phyloP scores from a whole-genome alignment of 1,140 invertebrate genomes.

The Oedothorax gibbosus region DNA sequence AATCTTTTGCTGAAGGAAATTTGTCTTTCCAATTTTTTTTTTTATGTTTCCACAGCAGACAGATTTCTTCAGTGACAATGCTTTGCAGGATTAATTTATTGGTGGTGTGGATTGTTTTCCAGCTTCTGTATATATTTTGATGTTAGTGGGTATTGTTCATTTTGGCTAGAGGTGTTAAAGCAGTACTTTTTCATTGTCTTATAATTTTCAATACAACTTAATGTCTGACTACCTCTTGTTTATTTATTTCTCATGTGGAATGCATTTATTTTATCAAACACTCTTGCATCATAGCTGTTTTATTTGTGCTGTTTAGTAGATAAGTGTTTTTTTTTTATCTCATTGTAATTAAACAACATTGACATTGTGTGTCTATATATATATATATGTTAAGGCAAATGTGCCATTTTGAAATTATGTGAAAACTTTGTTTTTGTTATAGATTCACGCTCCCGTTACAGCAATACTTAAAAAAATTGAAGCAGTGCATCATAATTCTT shows the following conservation, averaged over 20 bases:
- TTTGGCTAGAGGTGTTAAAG: slow-evolving; percentile 37
- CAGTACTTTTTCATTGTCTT: slow-evolving; percentile 32
- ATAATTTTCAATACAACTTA: slow-evolving; percentile 55
- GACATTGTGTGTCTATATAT: not conserved
- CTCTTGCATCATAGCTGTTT: slow-evolving; percentile 30
- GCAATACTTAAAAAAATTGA: too few relatives aligned
- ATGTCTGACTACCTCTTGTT: slow-evolving; percentile 59
- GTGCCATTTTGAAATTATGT: slow-evolving; percentile 38
- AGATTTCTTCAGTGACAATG: slow-evolving; percentile 24
- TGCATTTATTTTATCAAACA: slow-evolving; percentile 58
- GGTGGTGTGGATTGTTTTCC: slow-evolving; percentile 24
- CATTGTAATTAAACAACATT: slow-evolving; percentile 28
- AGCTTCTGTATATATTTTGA: slow-evolving; percentile 57
- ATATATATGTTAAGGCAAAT: slow-evolving; percentile 16
- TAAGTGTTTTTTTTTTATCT: slow-evolving; percentile 50
- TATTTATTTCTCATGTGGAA: slow-evolving; percentile 58
- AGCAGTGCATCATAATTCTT: too few relatives aligned
- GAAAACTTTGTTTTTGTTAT: not conserved
- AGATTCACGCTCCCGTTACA: too few relatives aligned
- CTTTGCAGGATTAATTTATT: slow-evolving; percentile 43
- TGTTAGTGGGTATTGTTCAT: slow-evolving; percentile 58
- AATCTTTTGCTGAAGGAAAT: slow-evolving; percentile 23
- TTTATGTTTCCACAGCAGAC: slow-evolving; percentile 26
- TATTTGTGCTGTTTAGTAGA: slow-evolving; percentile 42
- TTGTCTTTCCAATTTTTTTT: slow-evolving; percentile 56